Base-by-base conservation (phyloP, 2,888 invertebrate genomes). In the Diadromus collaris region DNA sequence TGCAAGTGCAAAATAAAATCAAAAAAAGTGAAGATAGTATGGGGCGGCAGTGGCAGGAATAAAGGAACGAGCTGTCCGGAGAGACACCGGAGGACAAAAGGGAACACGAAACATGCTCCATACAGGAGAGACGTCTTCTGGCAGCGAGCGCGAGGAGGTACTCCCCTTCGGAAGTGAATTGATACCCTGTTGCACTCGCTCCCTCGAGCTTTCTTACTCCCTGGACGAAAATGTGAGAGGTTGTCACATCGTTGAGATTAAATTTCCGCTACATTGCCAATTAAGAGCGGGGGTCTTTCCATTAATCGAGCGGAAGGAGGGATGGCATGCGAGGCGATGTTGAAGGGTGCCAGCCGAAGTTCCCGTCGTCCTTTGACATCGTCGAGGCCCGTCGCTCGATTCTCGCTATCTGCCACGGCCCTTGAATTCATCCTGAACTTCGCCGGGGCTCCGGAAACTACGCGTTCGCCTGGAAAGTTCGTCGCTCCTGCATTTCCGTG, bases 181-280 rank as follows among this genome's bases (percentile, higher is more conserved):
- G 64, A 64, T 46, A 64, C 19, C 16, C 6, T 27, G 63, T 46
- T 46, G 24, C 64, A 48, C 13, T n/a, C 64, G 46, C 32, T 64
- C 29, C 19, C 46, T 10, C n/a, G 10, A 19, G 46, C 46, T 19
- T 48, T 29, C 46, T 29, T 10, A 21, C 44, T 64, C n/a, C n/a
- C 9, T 32, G 10, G 21, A 19, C 21, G 32, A 48, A 19, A 46
- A 46, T 46, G 46, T 44, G 19, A 32, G 46, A n/a, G 13, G 19
- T 10, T 29, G 64, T 29, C 64, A 46, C 64, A 21, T 64, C 64
- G 32, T 46, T 46, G 46, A 46, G 46, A 64, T 64, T 64, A 27
- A 46, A 46, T 64, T 64, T 46, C 64, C 64, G 64, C 46, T 19
- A 64, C 64, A 64, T 64, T 64, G 64, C 46, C 46, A 64, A 46